Base-by-base conservation (phyloP, 2,113 vertebrate genomes). In the Panthera uncia region DNA sequence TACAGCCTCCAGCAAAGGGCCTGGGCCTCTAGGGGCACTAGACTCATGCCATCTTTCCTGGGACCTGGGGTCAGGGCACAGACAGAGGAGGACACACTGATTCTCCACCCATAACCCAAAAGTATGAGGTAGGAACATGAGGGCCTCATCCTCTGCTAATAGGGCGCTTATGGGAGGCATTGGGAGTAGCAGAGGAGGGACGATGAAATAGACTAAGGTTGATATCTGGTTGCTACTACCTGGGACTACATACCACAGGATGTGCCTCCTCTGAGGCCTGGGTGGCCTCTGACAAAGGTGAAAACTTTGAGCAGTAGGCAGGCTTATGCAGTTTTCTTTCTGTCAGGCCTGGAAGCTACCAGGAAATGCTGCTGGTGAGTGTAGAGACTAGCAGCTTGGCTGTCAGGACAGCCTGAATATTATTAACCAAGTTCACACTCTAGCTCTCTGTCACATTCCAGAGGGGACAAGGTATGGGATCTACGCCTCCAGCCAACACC, bases 351-450 rank as follows among this genome's bases (percentile, higher is more conserved):
- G 13, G 31, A 33, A 16, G 48, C 38, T 68, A 25, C 19, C 38
- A 15, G 57, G 9, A 48, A 16, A 89, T 31, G 11, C 65, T 29
- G 36, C 76, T 41, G 16, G 13, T 18, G 10, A 31, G 9, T 1
- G 14, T 41, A 48, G 76, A 61, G 38, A 55, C 29, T 36, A 7
- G 65, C 48, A 69, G 2, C 18, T 5, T 90, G 52, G 38, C 29
- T 94, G 16, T 85, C 25, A 13, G 55, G 63, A 55, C 10, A 78
- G 52, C 38, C 82, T 86, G 45, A 89, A 36, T 86, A 84, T 93
- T 86, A 84, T 93, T 95, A 96, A 96, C 83, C 61, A 89, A 55
- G n/a, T 48, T 61, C 71, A 55, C 7, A 18, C 79, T 85, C 14
- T 45, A 91, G 78, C 36, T 63, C 55, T 68, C 66, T 69, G 89